These are phyloP conservation scores for Odontomachus brunneus DNA, from an alignment of 1,140 invertebrate species.

Conservation along the genomic window DNA sequence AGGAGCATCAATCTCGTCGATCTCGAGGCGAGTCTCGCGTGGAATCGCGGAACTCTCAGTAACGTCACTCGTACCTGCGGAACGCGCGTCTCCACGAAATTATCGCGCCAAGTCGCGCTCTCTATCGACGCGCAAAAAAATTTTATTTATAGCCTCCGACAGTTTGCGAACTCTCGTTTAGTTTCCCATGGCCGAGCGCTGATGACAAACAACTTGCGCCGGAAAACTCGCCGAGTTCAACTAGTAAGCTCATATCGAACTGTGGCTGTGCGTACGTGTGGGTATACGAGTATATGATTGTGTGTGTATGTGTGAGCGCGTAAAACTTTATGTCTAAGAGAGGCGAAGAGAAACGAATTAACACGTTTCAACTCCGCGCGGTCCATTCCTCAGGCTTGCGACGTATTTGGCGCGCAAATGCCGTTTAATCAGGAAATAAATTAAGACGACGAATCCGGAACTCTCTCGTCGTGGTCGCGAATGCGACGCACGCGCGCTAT, in stretches of 20 bases:
- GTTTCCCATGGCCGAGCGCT: not conserved
- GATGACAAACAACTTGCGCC: slow-evolving; percentile 10
- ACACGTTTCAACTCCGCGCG: slow-evolving; percentile 13
- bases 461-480: not conserved
- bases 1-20: slow-evolving; percentile 10
- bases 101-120: not conserved
- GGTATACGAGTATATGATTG: too few relatives aligned
- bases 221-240: slow-evolving; percentile 44
- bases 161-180: not conserved
- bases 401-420: slow-evolving; percentile 25
- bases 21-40: not conserved
- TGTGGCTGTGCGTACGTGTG: too few relatives aligned
- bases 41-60: not conserved
- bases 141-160: not conserved
- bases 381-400: not conserved
- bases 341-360: slow-evolving; percentile 3
- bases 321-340: slow-evolving; percentile 12
- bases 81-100: slow-evolving; percentile 29
- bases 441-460: not conserved
- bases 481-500: not conserved
- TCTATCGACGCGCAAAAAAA: slow-evolving; percentile 1
- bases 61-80: not conserved
- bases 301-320: not conserved
- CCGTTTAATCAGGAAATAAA: slow-evolving; percentile 15
- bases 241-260: slow-evolving; percentile 3